Percentiles rank a stretch among this genome's conserved stretches.
Conservation (phyloP, 2,797 vertebrate genomes). For the Chiroxiphia lanceolata region DNA sequence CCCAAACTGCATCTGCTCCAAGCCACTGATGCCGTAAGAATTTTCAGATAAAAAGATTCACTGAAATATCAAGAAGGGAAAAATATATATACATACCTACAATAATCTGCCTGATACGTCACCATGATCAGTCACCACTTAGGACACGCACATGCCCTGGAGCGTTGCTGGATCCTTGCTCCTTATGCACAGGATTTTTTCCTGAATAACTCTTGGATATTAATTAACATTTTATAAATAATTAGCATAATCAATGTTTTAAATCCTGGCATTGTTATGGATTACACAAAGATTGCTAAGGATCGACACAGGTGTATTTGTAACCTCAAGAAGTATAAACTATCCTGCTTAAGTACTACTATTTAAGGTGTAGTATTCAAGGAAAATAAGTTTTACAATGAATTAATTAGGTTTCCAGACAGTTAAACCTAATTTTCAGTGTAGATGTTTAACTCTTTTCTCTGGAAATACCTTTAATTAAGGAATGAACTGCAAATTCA, state of each 20-base stretch:
- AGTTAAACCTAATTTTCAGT: neutral
- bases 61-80: neutral
- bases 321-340: neutral
- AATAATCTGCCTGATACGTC: neutral
- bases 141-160: neutral
- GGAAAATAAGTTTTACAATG: neutral
- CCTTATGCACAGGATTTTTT: neutral
- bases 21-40: neutral
- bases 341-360: neutral
- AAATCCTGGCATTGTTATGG: neutral
- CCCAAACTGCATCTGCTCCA: neutral
- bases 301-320: neutral
- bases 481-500: neutral
- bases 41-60: neutral
- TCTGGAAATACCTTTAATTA: neutral
- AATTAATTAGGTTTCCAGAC: neutral
- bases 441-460: neutral
- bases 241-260: neutral
- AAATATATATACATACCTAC: neutral
- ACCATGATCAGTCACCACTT: neutral
- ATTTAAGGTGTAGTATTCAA: neutral
- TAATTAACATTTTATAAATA: neutral
- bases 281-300: neutral
- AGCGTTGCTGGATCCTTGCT: neutral
- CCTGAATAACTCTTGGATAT: neutral